Percentiles rank a stretch among this genome's conserved stretches.
Evolutionary conservation across 2,797 vertebrate species (phyloP).

Genomic region (Toxotes lorentzi): DNA sequence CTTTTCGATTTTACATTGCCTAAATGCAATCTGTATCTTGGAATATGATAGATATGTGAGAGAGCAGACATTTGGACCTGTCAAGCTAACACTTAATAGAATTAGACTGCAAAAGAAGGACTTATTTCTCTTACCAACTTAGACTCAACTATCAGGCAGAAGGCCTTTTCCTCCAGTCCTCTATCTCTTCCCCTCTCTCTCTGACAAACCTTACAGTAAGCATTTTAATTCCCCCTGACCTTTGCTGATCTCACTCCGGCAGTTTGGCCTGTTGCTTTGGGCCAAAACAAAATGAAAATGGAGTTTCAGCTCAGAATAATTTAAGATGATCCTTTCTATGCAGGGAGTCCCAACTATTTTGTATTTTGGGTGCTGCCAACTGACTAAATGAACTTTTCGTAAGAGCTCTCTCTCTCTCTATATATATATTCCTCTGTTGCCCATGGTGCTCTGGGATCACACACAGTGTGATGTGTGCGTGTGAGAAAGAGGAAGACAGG

Average conservation of each 20-base stretch:
- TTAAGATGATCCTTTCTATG: conserved; percentile 66
- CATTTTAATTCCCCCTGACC: conserved; percentile 83
- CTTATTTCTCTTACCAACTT: conserved; percentile 62
- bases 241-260: conserved; percentile 77
- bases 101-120: conserved; percentile 48
- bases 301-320: conserved; percentile 79
- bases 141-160: conserved; percentile 69
- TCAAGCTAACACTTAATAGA: conserved; percentile 52
- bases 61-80: conserved; percentile 45
- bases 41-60: conserved; percentile 52
- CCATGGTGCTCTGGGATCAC: conserved; percentile 57
- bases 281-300: conserved; percentile 82
- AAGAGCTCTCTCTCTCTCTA: conserved; percentile 39
- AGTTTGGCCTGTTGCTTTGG: conserved; percentile 72
- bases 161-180: conserved; percentile 73
- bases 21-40: conserved; percentile 46
- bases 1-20: conserved; percentile 33
- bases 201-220: conserved; percentile 78
- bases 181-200: conserved; percentile 54
- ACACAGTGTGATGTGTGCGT: conserved; percentile 46
- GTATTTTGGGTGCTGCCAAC: conserved; percentile 55
- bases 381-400: conserved; percentile 55
- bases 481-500: conserved; percentile 14
- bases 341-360: conserved; percentile 51
- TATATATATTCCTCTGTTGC: conserved; percentile 33